Evolutionary conservation across 2,888 invertebrate genomes (phyloP).

Genomic region (Meta bourneti): DNA sequence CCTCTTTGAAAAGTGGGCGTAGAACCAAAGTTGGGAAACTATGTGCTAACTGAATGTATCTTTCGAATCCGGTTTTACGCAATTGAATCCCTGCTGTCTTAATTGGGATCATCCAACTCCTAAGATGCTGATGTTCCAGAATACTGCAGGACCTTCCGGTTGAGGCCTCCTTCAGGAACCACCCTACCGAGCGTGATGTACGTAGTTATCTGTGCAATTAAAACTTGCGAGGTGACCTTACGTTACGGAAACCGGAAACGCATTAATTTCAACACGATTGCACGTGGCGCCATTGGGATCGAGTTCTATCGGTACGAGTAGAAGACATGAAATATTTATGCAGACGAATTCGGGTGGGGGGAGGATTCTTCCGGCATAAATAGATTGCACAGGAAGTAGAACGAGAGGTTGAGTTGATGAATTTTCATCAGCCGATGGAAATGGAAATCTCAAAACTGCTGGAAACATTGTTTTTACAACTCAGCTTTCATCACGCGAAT

Average conservation of each 20-base stretch:
- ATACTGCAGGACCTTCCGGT: neutral
- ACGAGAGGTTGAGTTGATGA: neutral
- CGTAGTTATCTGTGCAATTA: neutral
- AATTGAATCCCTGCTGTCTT: neutral
- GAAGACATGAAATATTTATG: constrained; percentile 39
- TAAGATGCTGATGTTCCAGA: neutral
- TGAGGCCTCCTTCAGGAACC: neutral
- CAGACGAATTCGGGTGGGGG: neutral
- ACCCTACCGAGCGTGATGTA: neutral
- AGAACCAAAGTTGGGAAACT: too few species aligned
- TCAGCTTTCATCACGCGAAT: too few species aligned
- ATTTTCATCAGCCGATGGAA: neutral
- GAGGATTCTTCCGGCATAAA: neutral
- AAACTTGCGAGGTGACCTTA: constrained; percentile 24
- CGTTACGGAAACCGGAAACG: constrained; percentile 13
- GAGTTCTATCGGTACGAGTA: neutral
- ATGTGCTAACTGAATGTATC: too few species aligned
- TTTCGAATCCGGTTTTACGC: too few species aligned
- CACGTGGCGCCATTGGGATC: constrained; percentile 23
- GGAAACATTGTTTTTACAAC: too few species aligned
- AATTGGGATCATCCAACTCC: neutral
- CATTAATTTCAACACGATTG: constrained; percentile 23
- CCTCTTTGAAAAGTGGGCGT: too few species aligned
- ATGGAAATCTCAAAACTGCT: too few species aligned
- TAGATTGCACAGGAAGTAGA: neutral